Percentiles rank a stretch among this genome's conserved stretches.
Evolutionary conservation across 2,113 vertebrate species (phyloP).

Genomic region (Psilopsiagon aymara): DNA sequence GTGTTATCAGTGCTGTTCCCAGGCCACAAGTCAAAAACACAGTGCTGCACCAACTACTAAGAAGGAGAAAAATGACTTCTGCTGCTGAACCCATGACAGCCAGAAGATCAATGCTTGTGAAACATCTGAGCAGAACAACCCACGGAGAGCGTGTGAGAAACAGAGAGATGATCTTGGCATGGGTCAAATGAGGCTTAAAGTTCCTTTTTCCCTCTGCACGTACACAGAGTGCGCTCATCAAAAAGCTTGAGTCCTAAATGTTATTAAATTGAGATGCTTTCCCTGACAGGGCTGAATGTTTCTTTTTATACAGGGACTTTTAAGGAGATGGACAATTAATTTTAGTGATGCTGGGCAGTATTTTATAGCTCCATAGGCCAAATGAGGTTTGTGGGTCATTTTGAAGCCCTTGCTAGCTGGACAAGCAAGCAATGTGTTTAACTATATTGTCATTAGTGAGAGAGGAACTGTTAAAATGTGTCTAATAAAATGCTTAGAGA

Average conservation of each 20-base stretch:
- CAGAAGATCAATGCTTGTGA: background rate
- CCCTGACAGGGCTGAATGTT: background rate
- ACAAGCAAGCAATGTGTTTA: background rate
- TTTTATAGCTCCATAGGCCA: background rate
- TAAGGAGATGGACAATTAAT: background rate
- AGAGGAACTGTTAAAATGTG: background rate
- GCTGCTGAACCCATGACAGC: too few species aligned
- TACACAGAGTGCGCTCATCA: rapidly evolving
- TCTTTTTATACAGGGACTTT: background rate
- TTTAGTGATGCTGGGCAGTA: background rate
- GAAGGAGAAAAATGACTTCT: too few species aligned
- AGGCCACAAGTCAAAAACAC: too few species aligned
- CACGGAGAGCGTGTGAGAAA: background rate
- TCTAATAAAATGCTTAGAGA: background rate
- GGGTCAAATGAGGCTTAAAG: background rate
- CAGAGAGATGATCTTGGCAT: background rate
- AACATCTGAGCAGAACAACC: background rate
- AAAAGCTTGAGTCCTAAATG: background rate
- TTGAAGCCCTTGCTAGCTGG: background rate
- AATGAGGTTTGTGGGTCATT: background rate
- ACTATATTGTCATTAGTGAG: background rate
- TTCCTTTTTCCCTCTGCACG: background rate
- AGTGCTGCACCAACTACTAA: too few species aligned
- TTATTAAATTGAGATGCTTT: background rate
- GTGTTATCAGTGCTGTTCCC: too few species aligned